phyloP scores from a whole-genome alignment of 2,797 vertebrate genomes.

The Gorsachius magnificus region DNA sequence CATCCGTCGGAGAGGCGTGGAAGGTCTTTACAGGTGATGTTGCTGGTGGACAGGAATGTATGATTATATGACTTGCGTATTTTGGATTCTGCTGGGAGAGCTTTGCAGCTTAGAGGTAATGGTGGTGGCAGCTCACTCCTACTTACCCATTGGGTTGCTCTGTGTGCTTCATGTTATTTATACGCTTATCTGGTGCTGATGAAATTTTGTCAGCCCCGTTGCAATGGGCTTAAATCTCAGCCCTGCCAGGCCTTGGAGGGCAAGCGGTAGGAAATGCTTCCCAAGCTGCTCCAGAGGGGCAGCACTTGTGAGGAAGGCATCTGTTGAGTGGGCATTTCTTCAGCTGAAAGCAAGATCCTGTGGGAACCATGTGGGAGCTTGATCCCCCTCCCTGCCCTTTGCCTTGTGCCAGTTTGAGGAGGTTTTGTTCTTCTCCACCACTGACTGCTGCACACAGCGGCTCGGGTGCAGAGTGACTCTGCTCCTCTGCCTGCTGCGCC shows the following conservation, averaged over 20 bases:
- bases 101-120: background rate
- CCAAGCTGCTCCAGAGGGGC: background rate
- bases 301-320: background rate
- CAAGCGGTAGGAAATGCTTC: background rate
- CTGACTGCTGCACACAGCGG: background rate
- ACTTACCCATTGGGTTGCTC: background rate
- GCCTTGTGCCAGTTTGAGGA: background rate
- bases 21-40: background rate
- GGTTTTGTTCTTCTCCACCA: background rate
- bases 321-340: background rate
- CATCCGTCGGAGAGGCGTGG: background rate
- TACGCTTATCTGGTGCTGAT: background rate
- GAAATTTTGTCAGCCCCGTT: background rate
- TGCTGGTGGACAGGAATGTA: background rate
- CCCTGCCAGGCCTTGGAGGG: background rate
- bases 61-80: background rate
- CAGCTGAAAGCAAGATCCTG: background rate
- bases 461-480: background rate
- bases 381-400: background rate
- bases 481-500: background rate
- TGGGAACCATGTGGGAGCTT: background rate
- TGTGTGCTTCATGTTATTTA: background rate
- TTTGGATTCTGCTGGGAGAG: background rate
- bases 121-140: background rate
- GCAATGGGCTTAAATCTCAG: background rate